Evolutionary conservation across 2,888 invertebrate species (phyloP).

Genomic region (Unio pictorum): DNA sequence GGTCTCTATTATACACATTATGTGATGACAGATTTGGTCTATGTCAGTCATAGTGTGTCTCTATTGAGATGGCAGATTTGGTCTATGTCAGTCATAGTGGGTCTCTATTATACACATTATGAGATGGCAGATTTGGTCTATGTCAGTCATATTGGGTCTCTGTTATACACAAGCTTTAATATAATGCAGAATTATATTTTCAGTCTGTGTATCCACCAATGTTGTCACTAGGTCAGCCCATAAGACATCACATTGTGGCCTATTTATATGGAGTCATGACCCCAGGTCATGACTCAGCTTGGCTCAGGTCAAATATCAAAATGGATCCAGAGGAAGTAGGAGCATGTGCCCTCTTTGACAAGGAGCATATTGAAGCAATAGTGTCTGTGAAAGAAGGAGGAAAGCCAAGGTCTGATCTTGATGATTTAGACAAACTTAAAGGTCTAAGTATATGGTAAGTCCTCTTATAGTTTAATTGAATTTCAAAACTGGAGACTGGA

Average conservation of each 20-base stretch:
- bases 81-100: too few species aligned
- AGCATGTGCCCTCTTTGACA: conserved; percentile 68
- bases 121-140: too few species aligned
- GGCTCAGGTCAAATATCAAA: conserved; percentile 44
- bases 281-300: conserved; percentile 41
- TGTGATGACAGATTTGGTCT: too few species aligned
- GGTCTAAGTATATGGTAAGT: too few species aligned
- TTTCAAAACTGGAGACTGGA: too few species aligned
- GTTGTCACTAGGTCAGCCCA: conserved; percentile 68
- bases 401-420: background rate
- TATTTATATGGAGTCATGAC: conserved; percentile 67
- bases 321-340: conserved; percentile 69
- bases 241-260: conserved; percentile 71
- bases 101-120: too few species aligned
- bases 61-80: too few species aligned
- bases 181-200: conserved; percentile 5
- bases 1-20: too few species aligned
- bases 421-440: too few species aligned
- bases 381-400: conserved; percentile 51
- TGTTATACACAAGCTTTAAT: background rate
- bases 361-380: conserved; percentile 46
- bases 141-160: too few species aligned
- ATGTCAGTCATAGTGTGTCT: too few species aligned
- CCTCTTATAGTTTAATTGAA: too few species aligned
- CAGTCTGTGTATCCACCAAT: conserved; percentile 72